These are phyloP conservation scores for Amblyraja radiata DNA, from an alignment of 2,797 vertebrate genomes.

Conservation along the genomic window DNA sequence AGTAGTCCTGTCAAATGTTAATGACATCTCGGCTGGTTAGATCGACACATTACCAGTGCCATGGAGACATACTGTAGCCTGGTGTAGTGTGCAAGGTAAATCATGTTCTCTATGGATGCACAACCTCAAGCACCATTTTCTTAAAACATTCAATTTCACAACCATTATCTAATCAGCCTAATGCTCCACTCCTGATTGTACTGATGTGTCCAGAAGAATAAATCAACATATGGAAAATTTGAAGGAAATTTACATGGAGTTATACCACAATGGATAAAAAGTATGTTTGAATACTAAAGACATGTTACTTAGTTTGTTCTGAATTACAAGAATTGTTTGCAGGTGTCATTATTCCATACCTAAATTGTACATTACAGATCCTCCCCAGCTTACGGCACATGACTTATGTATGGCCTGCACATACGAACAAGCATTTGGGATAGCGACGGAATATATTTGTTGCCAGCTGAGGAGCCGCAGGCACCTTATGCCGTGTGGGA, in stretches of 20 bases:
- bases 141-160: background rate
- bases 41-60: background rate
- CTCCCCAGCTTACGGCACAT: too few relatives aligned
- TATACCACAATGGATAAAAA: background rate
- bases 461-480: too few relatives aligned
- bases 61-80: background rate
- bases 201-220: background rate
- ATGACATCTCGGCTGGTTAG: background rate
- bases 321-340: too few relatives aligned
- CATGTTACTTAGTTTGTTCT: too few relatives aligned
- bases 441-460: too few relatives aligned
- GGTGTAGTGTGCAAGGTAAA: background rate
- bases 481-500: too few relatives aligned
- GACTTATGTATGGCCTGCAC: too few relatives aligned
- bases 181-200: background rate
- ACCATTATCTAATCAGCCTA: background rate
- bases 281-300: background rate
- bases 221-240: background rate
- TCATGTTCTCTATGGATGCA: background rate
- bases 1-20: background rate
- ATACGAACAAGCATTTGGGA: too few relatives aligned
- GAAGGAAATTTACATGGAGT: background rate
- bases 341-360: background rate
- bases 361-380: background rate
- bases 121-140: constrained; percentile 12